Base-by-base conservation (phyloP, 2,113 vertebrate genomes). In the Motacilla alba region DNA sequence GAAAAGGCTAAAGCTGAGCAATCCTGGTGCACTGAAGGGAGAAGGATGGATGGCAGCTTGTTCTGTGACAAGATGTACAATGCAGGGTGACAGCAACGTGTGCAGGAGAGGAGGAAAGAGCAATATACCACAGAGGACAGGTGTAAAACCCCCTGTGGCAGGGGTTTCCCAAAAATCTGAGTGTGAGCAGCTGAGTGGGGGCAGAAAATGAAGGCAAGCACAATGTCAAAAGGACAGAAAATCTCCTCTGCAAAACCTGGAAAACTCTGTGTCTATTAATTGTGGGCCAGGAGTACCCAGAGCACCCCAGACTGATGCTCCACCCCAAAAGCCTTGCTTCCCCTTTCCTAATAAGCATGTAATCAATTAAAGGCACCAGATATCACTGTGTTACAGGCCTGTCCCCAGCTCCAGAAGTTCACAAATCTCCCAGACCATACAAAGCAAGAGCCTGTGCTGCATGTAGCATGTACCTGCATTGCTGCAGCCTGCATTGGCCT, bases 401-500 rank as follows among this genome's bases (percentile, higher is more conserved):
- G 3, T 41, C 16, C 41, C 30, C 16, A 44, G 58, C 60, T 60
- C n/a, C 50, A n/a, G 53, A 5, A 59, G 46, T n/a, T 69, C 9
- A 18, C 0, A 10, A 8, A 28, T 35, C 66, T 70, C 69, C 20
- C 0, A 44, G 60, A n/a, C 17, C 11, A 27, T 4, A 7, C 1
- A 37, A 28, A 87, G 28, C 55, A 47, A 1, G 14, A 22, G 35
- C 20, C 63, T 77, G 69, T 8, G 43, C 73, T 50, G 56, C 20
- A 16, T 8, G 3, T 11, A n/a, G 53, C 0, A 0, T 30, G 46
- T 5, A 12, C 52, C 12, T 47, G 6, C 62, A 3, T 4, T 0
- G 0, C 72, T 50, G 72, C 62, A 93, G 76, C 63, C 77, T 31
- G 52, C 26, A 63, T 72, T 27, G 2, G 15, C 15, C 91, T 20